Percentiles rank a stretch among this genome's conserved stretches.
Evolutionary conservation across 2,888 invertebrate genomes (phyloP).

Genomic region (Drosophila neotestacea): DNA sequence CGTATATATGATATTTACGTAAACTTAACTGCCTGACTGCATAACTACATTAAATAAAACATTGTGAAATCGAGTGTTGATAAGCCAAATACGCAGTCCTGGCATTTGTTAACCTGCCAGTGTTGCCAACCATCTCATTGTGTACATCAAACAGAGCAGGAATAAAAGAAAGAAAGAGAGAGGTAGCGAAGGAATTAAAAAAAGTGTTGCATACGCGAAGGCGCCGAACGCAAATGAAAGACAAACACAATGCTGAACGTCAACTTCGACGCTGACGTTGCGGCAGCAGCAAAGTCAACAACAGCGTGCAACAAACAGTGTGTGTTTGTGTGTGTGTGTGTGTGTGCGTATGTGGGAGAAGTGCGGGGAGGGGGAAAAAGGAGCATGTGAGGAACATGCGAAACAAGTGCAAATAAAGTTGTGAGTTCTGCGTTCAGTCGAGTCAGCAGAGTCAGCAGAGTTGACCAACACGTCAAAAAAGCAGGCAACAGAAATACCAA

Average conservation of each 20-base stretch:
- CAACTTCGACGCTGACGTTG: slow-evolving; percentile 44
- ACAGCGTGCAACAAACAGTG: slow-evolving; percentile 43
- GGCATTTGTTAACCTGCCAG: slow-evolving; percentile 2
- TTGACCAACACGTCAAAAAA: slow-evolving; percentile 28
- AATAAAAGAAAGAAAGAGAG: not conserved
- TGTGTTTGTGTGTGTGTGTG: no score
- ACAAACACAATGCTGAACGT: slow-evolving; percentile 57
- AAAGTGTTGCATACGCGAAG: slow-evolving; percentile 55
- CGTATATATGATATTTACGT: no score
- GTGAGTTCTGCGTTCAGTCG: slow-evolving; percentile 55
- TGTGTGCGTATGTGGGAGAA: no score
- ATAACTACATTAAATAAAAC: slow-evolving; percentile 10
- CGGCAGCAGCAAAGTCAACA: slow-evolving; percentile 63
- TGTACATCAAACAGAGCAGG: slow-evolving; percentile 27
- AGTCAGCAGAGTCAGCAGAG: slow-evolving; percentile 59
- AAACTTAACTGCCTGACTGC: not conserved
- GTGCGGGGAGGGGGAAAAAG: no score
- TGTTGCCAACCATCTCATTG: slow-evolving; percentile 4
- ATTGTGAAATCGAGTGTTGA: slow-evolving; percentile 12
- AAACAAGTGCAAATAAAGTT: slow-evolving; percentile 67
- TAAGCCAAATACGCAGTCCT: slow-evolving; percentile 21
- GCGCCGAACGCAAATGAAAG: slow-evolving; percentile 73
- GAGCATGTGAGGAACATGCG: slow-evolving; percentile 33
- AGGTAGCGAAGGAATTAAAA: slow-evolving; percentile 1
- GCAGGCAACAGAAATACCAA: slow-evolving; percentile 1